Base-by-base conservation (phyloP, 2,113 vertebrate species). In the Balaenoptera acutorostrata region DNA sequence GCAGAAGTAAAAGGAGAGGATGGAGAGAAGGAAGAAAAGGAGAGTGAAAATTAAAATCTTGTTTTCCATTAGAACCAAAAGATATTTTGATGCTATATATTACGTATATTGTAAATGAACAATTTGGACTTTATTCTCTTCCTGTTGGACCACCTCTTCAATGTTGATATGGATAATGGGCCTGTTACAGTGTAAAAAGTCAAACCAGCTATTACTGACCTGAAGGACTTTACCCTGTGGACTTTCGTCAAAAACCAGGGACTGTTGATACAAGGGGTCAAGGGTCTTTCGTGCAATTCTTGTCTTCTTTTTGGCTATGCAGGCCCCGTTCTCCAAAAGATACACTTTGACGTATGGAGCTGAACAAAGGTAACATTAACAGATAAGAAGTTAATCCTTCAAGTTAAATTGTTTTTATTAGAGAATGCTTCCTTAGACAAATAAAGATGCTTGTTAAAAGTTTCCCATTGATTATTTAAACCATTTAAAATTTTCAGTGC, bases 281-380 rank as follows among this genome's bases (percentile, higher is more conserved):
- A 99, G 99, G 11, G 99, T 99, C 99, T 99, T 99, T 97, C 99
- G 98, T 97, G 99, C 99, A 98, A 99, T 99, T 98, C 99, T 99
- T 93, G 99, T 99, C 99, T 99, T 99, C 99, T 99, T 99, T 98
- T 99, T 99, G 98, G 99, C 99, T 98, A 99, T 99, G 77, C 99
- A 99, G 3, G 99, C 99, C 97, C 99, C 99, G 61, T 99, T 99
- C 98, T 99, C 99, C 98, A 99, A 98, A 97, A 99, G 99, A 86
- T 99, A 99, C 15, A 99, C 99, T 98, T 99, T 99, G 97, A 99
- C 99, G 82, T 99, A 99, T 0, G 99, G 99, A 98, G 99, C 99
- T 99, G 98, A 86, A 97, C 97, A 95, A 80, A 98, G 44, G 23
- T 3, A 85, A 85, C 7, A 64, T 49, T 44, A 98, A 86, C 71